phyloP scores from a whole-genome alignment of 2,797 vertebrate genomes.

The Phalanger gymnotis region DNA sequence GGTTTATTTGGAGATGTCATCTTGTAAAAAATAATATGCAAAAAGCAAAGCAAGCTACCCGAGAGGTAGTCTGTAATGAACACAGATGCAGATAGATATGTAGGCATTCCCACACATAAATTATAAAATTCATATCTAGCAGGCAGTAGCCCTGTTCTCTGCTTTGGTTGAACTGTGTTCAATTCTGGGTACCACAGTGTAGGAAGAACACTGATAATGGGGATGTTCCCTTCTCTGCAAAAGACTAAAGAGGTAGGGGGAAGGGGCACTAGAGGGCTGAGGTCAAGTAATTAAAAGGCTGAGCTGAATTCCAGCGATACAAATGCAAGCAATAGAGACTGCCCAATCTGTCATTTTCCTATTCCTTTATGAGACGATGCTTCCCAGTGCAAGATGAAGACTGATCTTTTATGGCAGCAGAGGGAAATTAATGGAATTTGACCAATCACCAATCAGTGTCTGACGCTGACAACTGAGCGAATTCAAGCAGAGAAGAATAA shows the following conservation, averaged over 20 bases:
- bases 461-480: neutral
- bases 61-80: neutral
- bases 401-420: conserved; percentile 30
- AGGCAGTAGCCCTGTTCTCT: neutral
- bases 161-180: neutral
- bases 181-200: neutral
- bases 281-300: neutral
- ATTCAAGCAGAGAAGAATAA: neutral
- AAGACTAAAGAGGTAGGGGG: neutral
- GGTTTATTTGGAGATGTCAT: neutral
- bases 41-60: neutral
- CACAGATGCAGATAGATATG: neutral
- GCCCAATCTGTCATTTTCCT: neutral
- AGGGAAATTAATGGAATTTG: conserved; percentile 29
- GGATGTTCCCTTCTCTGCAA: neutral
- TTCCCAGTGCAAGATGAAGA: conserved; percentile 1
- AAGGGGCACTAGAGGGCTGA: neutral
- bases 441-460: neutral
- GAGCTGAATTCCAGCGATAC: neutral
- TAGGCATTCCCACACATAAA: neutral
- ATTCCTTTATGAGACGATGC: neutral
- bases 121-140: neutral
- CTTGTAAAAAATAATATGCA: neutral
- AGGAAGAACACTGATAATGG: neutral
- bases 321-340: neutral